Evolutionary conservation across 2,797 vertebrate genomes (phyloP).

Genomic region (Odontamblyopus lacepedii): DNA sequence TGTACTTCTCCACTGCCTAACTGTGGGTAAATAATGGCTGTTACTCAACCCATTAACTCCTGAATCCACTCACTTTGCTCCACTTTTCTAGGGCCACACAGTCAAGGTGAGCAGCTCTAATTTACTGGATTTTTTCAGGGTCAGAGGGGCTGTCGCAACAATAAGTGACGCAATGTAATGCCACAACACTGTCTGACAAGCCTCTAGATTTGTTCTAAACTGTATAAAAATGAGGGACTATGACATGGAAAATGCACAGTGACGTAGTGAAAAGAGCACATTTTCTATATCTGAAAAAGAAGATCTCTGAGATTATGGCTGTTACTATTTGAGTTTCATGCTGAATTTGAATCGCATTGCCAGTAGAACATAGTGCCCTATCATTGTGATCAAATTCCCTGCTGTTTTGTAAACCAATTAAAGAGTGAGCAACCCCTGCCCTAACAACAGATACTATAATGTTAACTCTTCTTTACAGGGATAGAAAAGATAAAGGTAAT

Average conservation of each 20-base stretch:
- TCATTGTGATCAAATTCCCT: neutral
- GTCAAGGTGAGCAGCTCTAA: neutral
- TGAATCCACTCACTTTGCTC: constrained; percentile 5
- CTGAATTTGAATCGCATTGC: neutral
- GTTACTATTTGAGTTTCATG: neutral
- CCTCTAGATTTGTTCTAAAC: neutral
- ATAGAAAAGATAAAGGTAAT: too few species aligned
- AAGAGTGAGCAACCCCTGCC: too few species aligned
- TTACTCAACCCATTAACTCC: constrained; percentile 5
- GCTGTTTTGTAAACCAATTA: neutral
- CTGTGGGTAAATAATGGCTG: constrained; percentile 9
- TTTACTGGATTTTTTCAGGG: constrained; percentile 4
- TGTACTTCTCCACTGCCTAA: neutral
- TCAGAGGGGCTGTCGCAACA: neutral
- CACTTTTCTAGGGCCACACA: constrained; percentile 7
- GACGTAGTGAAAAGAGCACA: too few species aligned
- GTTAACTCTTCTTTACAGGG: too few species aligned
- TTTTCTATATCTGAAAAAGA: too few species aligned
- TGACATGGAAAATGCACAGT: too few species aligned
- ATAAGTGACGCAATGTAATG: neutral
- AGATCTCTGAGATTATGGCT: neutral
- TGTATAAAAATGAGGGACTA: too few species aligned
- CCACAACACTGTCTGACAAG: neutral
- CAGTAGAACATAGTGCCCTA: neutral
- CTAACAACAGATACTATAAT: too few species aligned